A percentile compares a stretch with the other conserved stretches of the same genome.
Conservation (phyloP, 2,888 invertebrate species). For the Gari tellinella region DNA sequence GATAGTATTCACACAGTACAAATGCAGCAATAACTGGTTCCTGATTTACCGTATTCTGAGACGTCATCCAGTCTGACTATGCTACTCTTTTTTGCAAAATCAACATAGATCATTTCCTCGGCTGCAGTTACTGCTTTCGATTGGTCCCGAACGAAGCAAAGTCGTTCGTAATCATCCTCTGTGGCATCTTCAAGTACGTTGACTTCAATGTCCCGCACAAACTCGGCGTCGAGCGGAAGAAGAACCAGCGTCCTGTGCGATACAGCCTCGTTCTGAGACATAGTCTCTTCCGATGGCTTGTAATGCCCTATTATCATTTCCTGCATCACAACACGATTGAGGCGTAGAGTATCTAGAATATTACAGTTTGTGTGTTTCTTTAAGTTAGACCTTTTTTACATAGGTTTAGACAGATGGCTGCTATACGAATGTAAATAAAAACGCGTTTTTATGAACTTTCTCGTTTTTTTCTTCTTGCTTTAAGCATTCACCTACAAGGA, state of each 20-base stretch:
- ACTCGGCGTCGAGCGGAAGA: constrained; percentile 36
- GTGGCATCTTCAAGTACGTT: constrained; percentile 21
- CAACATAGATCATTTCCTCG: constrained; percentile 33
- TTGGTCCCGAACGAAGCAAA: constrained; percentile 30
- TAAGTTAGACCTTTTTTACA: too few relatives aligned
- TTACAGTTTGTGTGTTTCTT: too few relatives aligned
- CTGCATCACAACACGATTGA: constrained; percentile 40
- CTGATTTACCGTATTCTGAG: too few relatives aligned
- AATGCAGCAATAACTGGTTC: too few relatives aligned
- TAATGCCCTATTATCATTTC: constrained; percentile 45
- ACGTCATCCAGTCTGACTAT: too few relatives aligned
- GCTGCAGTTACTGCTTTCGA: constrained; percentile 16
- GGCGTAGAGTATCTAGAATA: constrained; percentile 29
- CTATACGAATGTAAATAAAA: too few relatives aligned
- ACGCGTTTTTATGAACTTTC: too few relatives aligned
- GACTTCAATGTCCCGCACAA: constrained; percentile 40
- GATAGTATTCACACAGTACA: too few relatives aligned
- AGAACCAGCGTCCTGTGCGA: constrained; percentile 33
- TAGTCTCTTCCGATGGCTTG: constrained; percentile 24
- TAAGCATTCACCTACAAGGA: too few relatives aligned
- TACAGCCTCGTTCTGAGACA: neutral
- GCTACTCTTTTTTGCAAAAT: constrained; percentile 27
- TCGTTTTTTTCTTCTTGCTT: too few relatives aligned
- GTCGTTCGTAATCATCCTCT: constrained; percentile 32
- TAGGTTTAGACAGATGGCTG: too few relatives aligned